A percentile compares a stretch with the other conserved stretches of the same genome.
phyloP scores from a whole-genome alignment of 2,113 vertebrate genomes.

The Ciconia stormi region DNA sequence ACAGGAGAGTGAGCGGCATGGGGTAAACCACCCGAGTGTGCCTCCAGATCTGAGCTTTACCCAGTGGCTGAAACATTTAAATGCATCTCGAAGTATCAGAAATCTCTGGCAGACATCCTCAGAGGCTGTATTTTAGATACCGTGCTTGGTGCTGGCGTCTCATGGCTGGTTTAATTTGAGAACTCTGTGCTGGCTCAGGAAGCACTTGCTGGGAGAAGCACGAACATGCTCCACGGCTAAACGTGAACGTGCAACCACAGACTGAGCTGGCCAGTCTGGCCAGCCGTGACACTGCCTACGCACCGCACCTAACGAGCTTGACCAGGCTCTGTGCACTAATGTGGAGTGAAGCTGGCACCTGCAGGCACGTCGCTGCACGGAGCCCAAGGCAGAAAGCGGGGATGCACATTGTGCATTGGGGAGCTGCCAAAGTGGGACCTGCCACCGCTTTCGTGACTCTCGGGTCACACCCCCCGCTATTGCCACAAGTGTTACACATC shows the following conservation, averaged over 20 bases:
- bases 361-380: rapidly evolving
- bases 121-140: not conserved
- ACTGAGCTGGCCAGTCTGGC: not conserved
- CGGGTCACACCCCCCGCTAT: not conserved
- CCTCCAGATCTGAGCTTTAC: not conserved
- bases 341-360: not conserved
- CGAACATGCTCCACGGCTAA: rapidly evolving
- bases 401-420: not conserved
- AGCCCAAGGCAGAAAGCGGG: not conserved
- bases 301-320: not conserved
- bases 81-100: not conserved
- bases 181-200: not conserved
- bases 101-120: not conserved
- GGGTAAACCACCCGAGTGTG: not conserved
- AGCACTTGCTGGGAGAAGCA: not conserved
- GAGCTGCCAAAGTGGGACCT: not conserved
- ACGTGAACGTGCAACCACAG: rapidly evolving
- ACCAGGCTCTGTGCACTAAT: not conserved
- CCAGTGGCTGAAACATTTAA: not conserved
- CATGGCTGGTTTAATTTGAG: not conserved
- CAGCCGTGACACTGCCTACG: not conserved
- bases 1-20: rapidly evolving
- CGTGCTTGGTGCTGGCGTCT: not conserved
- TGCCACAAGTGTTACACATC: not conserved
- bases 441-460: not conserved